These are phyloP conservation scores for Harpalus rubripes DNA, from an alignment of 2,888 invertebrate species.

Conservation along the genomic window DNA sequence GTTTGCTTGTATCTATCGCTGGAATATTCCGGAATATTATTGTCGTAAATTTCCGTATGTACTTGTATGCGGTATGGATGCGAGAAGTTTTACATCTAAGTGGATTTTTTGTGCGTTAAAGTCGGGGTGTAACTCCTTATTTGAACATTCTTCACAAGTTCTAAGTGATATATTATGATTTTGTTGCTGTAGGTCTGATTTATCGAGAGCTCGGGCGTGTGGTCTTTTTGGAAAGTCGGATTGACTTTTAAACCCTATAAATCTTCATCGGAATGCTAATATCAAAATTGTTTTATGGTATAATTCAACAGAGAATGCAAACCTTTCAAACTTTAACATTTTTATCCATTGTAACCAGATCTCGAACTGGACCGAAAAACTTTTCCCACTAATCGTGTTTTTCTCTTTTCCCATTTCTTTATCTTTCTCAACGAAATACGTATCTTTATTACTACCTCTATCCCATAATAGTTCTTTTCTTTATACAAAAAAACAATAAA, in stretches of 20 bases:
- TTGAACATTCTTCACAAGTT: constrained; percentile 54
- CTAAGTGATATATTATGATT: constrained; percentile 52
- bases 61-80: constrained; percentile 1
- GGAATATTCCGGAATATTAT: constrained; percentile 29
- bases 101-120: constrained; percentile 50
- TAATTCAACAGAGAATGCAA: constrained; percentile 15
- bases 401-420: background rate
- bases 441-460: background rate
- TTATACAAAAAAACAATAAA: no score
- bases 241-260: constrained; percentile 48
- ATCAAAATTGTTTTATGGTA: constrained; percentile 45
- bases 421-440: background rate
- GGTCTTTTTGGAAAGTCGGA: constrained; percentile 42
- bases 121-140: constrained; percentile 52
- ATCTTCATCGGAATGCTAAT: constrained; percentile 55
- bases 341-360: background rate
- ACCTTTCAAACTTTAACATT: background rate
- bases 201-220: constrained; percentile 33
- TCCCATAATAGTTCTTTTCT: no score
- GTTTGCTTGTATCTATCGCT: constrained; percentile 15
- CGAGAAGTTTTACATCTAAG: constrained; percentile 41
- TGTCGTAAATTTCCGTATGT: constrained; percentile 40
- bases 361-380: background rate
- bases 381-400: background rate
- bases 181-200: constrained; percentile 41